phyloP scores from a whole-genome alignment of 1,140 invertebrate genomes.

The Rhopalosiphum padi region DNA sequence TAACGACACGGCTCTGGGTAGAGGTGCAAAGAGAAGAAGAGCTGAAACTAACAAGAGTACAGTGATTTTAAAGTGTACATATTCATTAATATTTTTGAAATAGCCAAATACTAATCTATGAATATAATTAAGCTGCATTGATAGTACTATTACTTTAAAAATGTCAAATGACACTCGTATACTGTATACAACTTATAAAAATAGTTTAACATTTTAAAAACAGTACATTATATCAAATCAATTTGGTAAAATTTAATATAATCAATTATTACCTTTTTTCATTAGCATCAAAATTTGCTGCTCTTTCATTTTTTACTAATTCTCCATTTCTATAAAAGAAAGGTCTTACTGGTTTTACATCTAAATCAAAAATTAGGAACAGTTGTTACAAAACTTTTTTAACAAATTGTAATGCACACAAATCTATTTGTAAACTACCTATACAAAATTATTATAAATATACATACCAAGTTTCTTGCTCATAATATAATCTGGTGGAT shows the following conservation, averaged over 20 bases:
- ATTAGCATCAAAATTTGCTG: constrained; percentile 59
- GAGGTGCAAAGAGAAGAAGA: background rate
- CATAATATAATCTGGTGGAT: constrained; percentile 74
- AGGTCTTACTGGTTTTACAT: constrained; percentile 68
- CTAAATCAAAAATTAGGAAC: constrained; percentile 62
- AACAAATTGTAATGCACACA: background rate
- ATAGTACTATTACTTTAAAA: background rate
- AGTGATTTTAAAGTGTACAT: background rate
- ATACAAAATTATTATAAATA: constrained; percentile 8
- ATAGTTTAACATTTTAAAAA: background rate
- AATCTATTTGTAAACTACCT: background rate
- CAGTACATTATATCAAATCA: background rate
- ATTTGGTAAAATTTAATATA: background rate
- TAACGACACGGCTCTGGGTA: no score
- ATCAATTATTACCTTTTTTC: constrained; percentile 37
- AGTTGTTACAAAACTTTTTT: background rate
- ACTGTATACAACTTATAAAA: background rate
- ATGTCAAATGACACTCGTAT: background rate
- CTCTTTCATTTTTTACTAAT: constrained; percentile 60
- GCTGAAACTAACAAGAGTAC: background rate
- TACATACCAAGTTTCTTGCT: constrained; percentile 70
- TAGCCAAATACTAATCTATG: background rate
- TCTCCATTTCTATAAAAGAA: constrained; percentile 62
- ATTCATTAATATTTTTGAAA: background rate
- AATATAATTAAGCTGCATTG: background rate